Conservation (phyloP, 2,797 vertebrate species). For the Spea hammondii region DNA sequence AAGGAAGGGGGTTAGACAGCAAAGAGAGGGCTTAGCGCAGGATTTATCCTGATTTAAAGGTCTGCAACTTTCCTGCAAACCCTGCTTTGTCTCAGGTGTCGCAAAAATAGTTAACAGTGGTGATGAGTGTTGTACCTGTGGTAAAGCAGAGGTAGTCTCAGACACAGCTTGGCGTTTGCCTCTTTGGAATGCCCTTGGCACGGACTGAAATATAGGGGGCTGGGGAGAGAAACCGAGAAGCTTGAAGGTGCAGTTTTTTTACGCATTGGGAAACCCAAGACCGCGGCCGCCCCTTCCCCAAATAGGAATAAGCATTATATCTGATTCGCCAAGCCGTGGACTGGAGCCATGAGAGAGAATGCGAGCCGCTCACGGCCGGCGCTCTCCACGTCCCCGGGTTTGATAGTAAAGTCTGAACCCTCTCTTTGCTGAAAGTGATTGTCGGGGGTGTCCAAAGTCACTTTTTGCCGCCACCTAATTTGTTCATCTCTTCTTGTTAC, state of each 20-base stretch:
- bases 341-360: background rate
- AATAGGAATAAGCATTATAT: background rate
- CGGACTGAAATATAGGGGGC: background rate
- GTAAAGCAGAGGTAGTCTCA: background rate
- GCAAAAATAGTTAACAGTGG: too few species aligned
- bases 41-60: too few species aligned
- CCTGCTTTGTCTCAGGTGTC: too few species aligned
- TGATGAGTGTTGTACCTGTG: background rate
- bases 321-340: background rate
- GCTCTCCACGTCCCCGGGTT: background rate
- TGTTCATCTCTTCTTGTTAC: too few species aligned
- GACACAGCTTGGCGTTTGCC: background rate
- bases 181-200: background rate
- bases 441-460: too few species aligned
- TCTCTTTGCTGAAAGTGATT: too few species aligned
- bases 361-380: background rate
- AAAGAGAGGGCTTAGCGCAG: background rate
- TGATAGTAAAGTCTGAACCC: too few species aligned
- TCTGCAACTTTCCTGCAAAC: too few species aligned
- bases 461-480: too few species aligned
- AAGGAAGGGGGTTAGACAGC: background rate
- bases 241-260: background rate
- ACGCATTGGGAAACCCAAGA: background rate
- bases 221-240: background rate
- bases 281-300: background rate